A percentile compares a stretch with the other conserved stretches of the same genome.
Evolutionary conservation across 2,888 invertebrate species (phyloP).

Genomic region (Philereme vetulata): DNA sequence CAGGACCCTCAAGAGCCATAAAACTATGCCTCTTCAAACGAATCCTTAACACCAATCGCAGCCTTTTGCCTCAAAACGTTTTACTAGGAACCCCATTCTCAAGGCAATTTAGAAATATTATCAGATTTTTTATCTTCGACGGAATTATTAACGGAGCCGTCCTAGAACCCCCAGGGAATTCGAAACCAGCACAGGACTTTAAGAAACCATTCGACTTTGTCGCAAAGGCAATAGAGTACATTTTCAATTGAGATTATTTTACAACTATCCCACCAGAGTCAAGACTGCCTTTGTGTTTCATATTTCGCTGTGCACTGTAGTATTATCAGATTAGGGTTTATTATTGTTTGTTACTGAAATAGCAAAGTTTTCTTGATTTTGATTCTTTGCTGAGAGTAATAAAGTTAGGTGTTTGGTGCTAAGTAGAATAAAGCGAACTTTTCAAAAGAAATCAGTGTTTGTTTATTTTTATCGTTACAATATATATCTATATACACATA

Average conservation of each 20-base stretch:
- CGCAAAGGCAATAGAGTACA: conserved; percentile 4
- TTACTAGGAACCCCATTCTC: conserved; percentile 29
- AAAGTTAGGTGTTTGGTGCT: conserved; percentile 2
- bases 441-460: background rate
- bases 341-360: conserved; percentile 20
- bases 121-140: conserved; percentile 28
- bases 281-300: conserved; percentile 12
- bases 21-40: conserved; percentile 32
- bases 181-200: conserved; percentile 8
- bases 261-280: conserved; percentile 3
- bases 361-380: conserved; percentile 26
- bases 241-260: conserved; percentile 9
- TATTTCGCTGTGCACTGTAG: conserved; percentile 15
- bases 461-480: background rate
- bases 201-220: conserved; percentile 12
- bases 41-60: conserved; percentile 28
- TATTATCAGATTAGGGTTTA: conserved; percentile 10
- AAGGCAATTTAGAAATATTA: conserved; percentile 30
- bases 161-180: conserved; percentile 23
- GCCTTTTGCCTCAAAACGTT: conserved; percentile 27
- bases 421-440: conserved; percentile 8
- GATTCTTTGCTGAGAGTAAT: conserved; percentile 13
- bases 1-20: conserved; percentile 26
- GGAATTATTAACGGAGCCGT: conserved; percentile 29
- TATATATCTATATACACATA: too few relatives aligned